A percentile compares a stretch with the other conserved stretches of the same genome.
Conservation (phyloP, 1,140 invertebrate genomes). For the Diachasma alloeum region DNA sequence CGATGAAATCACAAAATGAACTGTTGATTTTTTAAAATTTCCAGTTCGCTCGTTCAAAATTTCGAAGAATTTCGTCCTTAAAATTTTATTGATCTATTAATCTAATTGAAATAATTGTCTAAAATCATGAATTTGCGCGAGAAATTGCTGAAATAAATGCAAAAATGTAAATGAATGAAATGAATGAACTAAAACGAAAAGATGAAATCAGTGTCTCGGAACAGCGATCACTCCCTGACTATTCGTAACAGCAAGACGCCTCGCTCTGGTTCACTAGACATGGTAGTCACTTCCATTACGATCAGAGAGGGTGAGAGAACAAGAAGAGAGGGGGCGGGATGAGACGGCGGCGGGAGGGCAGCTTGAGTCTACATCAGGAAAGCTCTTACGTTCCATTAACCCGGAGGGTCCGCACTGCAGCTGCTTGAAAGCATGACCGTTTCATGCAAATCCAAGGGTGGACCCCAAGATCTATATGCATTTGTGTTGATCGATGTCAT, state of each 20-base stretch:
- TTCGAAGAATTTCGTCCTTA: no score
- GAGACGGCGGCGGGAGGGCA: background rate
- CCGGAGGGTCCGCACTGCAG: background rate
- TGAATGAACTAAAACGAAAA: background rate
- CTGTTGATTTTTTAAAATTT: no score
- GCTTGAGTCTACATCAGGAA: conserved; percentile 11
- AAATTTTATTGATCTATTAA: no score
- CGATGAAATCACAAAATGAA: no score
- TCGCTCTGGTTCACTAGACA: background rate
- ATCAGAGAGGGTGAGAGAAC: background rate
- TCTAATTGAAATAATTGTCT: no score
- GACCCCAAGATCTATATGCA: background rate
- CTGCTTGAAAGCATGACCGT: conserved; percentile 25
- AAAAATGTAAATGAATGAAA: background rate
- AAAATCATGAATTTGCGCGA: no score
- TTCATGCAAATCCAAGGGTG: conserved; percentile 16
- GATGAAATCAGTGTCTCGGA: background rate
- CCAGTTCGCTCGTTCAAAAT: no score
- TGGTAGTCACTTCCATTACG: conserved; percentile 34
- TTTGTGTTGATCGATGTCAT: background rate
- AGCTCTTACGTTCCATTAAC: conserved; percentile 41
- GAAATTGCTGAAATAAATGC: no score
- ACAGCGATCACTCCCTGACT: background rate
- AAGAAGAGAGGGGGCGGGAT: background rate
- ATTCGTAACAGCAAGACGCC: background rate